Evolutionary conservation across 2,888 invertebrate genomes (phyloP), one percentile per base, ranked within the genome.

Genomic region (Aspidiotus destructor): DNA sequence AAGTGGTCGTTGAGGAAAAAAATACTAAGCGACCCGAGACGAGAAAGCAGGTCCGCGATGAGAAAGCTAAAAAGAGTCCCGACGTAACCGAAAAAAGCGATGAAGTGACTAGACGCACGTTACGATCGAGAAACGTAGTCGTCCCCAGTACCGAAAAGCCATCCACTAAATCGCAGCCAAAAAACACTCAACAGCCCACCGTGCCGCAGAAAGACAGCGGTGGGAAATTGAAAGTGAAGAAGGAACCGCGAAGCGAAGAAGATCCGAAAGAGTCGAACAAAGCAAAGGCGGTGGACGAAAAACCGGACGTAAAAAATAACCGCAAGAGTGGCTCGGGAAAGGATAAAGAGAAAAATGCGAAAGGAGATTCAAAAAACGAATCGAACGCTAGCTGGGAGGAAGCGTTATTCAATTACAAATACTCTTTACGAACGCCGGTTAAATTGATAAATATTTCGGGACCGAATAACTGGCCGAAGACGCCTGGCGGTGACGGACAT

Each of bases 361-460:
- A 41, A 53, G 53, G 44, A 53, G 40, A 58, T 40, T 13, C 13
- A 40, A 40, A 13, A 16, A 41, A 41, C 44, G 44, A 16, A 5
- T 16, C 17, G 16, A 52, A 62, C 73, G 88, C 88, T 0, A 88
- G 88, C 0, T 89, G 89, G 89, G 88, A 89, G 78, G 87, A 89
- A 75, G 90, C 90, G 75, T 82, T 91, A 16, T 89, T 87, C 74
- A 85, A 84, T 73, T 92, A 87, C 75, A 92, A 92, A 76, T 83
- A 88, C 73, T 88, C 90, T 0, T 78, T 91, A 16, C 83, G 91
- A 73, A 88, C 92, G 83, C 91, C 92, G 1, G 82, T 86, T 48
- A 84, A 87, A 73, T 80, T 92, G 63, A 92, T 92, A 44, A 68
- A 68, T 28, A 61, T 68, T 10, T 48, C 68, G n/a, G 44, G 60